A percentile compares a stretch with the other conserved stretches of the same genome.
phyloP scores from a whole-genome alignment of 2,888 invertebrate species.

The Pheosia gnoma region DNA sequence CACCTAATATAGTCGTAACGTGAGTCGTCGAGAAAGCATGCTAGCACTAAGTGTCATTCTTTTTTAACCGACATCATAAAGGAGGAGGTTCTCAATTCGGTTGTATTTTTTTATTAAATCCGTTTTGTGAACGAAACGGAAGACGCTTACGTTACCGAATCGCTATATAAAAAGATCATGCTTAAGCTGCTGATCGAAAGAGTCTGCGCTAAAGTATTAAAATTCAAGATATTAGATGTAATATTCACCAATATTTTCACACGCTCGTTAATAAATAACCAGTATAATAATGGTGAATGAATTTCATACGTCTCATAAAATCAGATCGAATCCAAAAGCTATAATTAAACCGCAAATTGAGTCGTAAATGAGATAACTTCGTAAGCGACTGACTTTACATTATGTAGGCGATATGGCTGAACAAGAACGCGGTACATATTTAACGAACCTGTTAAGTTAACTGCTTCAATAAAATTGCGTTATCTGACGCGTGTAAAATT shows the following conservation, averaged over 20 bases:
- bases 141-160: too few relatives aligned
- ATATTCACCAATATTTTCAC: neutral
- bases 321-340: constrained; percentile 27
- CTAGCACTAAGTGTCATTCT: too few relatives aligned
- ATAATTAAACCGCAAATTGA: constrained; percentile 38
- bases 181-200: too few relatives aligned
- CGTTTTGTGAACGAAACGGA: too few relatives aligned
- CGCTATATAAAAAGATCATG: too few relatives aligned
- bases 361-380: constrained; percentile 41
- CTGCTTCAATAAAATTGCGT: constrained; percentile 61
- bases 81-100: too few relatives aligned
- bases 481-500: constrained; percentile 66
- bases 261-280: neutral
- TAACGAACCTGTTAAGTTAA: constrained; percentile 61
- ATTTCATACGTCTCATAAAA: constrained; percentile 19
- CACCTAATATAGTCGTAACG: too few relatives aligned
- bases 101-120: too few relatives aligned
- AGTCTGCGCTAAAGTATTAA: too few relatives aligned
- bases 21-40: too few relatives aligned
- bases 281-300: constrained; percentile 1
- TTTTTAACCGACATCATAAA: too few relatives aligned
- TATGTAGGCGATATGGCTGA: constrained; percentile 19
- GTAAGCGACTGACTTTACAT: constrained; percentile 13
- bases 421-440: constrained; percentile 44
- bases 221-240: neutral